Evolutionary conservation across 2,797 vertebrate species (phyloP).

Genomic region (Basileuterus tristriatus): DNA sequence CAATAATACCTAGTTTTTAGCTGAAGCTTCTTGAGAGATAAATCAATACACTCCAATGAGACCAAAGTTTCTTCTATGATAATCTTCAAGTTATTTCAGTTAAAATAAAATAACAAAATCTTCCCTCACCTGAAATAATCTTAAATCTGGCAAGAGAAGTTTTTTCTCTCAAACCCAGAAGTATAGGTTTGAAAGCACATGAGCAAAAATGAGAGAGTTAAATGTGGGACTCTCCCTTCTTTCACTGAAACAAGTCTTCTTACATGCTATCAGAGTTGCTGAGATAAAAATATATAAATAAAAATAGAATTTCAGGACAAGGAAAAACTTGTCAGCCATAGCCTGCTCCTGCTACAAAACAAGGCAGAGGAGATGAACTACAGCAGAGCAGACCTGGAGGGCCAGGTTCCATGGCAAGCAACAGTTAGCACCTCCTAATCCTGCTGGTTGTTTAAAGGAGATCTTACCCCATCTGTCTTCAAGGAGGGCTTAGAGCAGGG

Average conservation of each 20-base stretch:
- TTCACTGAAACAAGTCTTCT: neutral
- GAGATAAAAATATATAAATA: constrained; percentile 1
- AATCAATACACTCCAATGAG: neutral
- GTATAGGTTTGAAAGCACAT: neutral
- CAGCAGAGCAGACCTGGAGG: neutral
- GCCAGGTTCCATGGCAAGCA: neutral
- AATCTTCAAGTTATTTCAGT: neutral
- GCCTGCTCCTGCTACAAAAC: neutral
- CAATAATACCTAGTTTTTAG: neutral
- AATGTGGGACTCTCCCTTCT: neutral
- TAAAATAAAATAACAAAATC: neutral
- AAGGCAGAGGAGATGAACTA: neutral
- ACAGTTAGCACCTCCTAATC: neutral
- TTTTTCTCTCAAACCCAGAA: neutral
- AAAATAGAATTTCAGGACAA: neutral
- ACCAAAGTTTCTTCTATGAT: neutral
- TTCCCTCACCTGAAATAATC: neutral
- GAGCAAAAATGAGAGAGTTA: neutral
- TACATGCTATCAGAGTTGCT: neutral
- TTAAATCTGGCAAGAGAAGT: neutral
- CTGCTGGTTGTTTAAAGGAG: neutral
- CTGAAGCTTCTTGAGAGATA: neutral
- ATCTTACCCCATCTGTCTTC: neutral
- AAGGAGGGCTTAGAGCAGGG: neutral
- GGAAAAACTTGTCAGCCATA: neutral